phyloP scores from a whole-genome alignment of 2,888 invertebrate species.

The Phaonia tiefii region DNA sequence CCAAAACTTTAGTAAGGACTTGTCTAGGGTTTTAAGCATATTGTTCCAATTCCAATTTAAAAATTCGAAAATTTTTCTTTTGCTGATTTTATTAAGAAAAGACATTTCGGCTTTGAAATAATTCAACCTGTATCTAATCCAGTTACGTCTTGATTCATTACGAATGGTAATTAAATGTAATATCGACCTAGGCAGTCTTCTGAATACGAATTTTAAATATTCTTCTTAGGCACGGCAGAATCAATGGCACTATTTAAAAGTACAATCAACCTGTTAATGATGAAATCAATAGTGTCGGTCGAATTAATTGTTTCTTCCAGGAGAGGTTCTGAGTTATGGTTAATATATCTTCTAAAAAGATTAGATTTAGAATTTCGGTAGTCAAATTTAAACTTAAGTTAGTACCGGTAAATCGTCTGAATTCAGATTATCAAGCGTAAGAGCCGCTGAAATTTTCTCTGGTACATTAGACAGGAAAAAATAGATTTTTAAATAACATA shows the following conservation, averaged over 20 bases:
- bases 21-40: too few species aligned
- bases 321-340: too few species aligned
- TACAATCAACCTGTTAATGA: background rate
- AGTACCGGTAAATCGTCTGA: background rate
- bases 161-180: background rate
- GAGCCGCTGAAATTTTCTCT: too few species aligned
- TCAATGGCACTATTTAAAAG: background rate
- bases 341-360: background rate
- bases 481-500: too few species aligned
- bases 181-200: background rate
- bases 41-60: too few species aligned
- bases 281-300: too few species aligned
- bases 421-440: background rate
- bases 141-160: background rate
- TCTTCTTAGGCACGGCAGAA: constrained; percentile 12
- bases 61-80: too few species aligned
- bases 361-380: background rate
- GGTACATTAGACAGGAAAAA: background rate
- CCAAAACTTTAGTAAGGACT: too few species aligned
- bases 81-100: too few species aligned
- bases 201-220: constrained; percentile 10
- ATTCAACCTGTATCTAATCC: too few species aligned
- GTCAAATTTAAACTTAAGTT: background rate
- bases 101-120: background rate
- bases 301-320: too few species aligned